Percentiles rank a stretch among this genome's conserved stretches.
These are phyloP conservation scores for Parnassius mnemosyne DNA, from an alignment of 2,888 invertebrate genomes.

Conservation along the genomic window DNA sequence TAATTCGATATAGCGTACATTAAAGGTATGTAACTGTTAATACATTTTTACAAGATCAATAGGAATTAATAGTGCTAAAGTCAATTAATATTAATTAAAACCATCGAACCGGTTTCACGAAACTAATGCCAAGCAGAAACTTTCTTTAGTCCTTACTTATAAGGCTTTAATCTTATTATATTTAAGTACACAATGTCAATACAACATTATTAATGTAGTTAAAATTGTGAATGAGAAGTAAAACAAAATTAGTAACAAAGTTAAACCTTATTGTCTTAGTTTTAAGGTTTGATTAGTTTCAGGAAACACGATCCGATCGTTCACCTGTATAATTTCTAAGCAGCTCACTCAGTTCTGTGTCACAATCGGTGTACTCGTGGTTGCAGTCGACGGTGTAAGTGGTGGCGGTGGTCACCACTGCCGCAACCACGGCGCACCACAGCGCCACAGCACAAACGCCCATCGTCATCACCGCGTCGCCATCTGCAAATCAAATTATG, in stretches of 20 bases:
- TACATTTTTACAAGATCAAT: constrained; percentile 8
- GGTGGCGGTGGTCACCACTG: constrained; percentile 38
- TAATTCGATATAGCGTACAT: too few species aligned
- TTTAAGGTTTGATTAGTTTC: constrained; percentile 12
- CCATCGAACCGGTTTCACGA: constrained; percentile 21
- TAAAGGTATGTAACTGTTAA: too few species aligned
- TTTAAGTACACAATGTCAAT: constrained; percentile 3
- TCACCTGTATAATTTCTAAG: constrained; percentile 1
- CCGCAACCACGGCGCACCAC: constrained; percentile 49
- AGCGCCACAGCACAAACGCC: constrained; percentile 58
- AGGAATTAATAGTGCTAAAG: constrained; percentile 3
- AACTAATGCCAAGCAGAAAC: constrained; percentile 1
- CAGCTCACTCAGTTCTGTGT: constrained; percentile 65
- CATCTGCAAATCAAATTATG: constrained; percentile 41
- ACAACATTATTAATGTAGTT: neutral
- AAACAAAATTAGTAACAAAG: neutral
- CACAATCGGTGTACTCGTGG: constrained; percentile 73
- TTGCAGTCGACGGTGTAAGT: constrained; percentile 75
- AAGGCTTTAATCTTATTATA: constrained; percentile 24
- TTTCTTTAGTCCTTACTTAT: constrained; percentile 8
- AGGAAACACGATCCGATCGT: constrained; percentile 12
- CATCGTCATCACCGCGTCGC: constrained; percentile 42
- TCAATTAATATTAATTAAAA: constrained; percentile 15
- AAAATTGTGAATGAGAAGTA: neutral
- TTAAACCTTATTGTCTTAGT: neutral